phyloP scores from a whole-genome alignment of 2,888 invertebrate species.

The Metopia argyrocephala region DNA sequence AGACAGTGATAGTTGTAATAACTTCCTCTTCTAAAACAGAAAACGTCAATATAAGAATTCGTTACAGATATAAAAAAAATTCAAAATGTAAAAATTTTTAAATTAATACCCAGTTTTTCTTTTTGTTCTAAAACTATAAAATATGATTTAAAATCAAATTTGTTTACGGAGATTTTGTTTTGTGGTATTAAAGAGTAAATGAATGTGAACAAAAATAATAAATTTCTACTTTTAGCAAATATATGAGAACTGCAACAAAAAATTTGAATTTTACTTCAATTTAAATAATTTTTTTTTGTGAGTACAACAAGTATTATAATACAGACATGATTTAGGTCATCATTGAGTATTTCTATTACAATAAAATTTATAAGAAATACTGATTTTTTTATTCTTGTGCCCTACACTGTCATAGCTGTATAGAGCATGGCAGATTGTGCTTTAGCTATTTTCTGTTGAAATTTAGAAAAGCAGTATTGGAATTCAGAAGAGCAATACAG shows the following conservation, averaged over 20 bases:
- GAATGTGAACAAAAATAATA: too few species aligned
- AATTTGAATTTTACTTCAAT: not conserved
- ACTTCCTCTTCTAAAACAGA: not conserved
- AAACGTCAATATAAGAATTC: slow-evolving; percentile 58
- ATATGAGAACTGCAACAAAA: not conserved
- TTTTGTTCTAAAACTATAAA: slow-evolving; percentile 45
- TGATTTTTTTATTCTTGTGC: too few species aligned
- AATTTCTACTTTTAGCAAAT: not conserved
- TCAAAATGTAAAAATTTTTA: slow-evolving; percentile 58
- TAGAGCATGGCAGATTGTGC: too few species aligned
- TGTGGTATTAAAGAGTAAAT: not conserved
- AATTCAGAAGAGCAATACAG: too few species aligned
- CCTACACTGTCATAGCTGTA: too few species aligned
- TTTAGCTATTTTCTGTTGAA: too few species aligned
- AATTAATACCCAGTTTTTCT: slow-evolving; percentile 18
- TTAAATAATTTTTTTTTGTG: not conserved
- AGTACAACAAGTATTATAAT: slow-evolving; percentile 8
- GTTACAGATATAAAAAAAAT: slow-evolving; percentile 64
- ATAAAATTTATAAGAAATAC: too few species aligned
- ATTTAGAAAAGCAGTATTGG: too few species aligned
- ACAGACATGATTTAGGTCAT: slow-evolving; percentile 54
- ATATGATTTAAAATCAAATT: slow-evolving; percentile 54
- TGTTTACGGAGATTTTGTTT: not conserved
- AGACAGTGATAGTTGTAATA: slow-evolving; percentile 3
- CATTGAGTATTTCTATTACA: not conserved